These are phyloP conservation scores for Heliangelus exortis DNA, from an alignment of 2,797 vertebrate genomes.

Conservation along the genomic window DNA sequence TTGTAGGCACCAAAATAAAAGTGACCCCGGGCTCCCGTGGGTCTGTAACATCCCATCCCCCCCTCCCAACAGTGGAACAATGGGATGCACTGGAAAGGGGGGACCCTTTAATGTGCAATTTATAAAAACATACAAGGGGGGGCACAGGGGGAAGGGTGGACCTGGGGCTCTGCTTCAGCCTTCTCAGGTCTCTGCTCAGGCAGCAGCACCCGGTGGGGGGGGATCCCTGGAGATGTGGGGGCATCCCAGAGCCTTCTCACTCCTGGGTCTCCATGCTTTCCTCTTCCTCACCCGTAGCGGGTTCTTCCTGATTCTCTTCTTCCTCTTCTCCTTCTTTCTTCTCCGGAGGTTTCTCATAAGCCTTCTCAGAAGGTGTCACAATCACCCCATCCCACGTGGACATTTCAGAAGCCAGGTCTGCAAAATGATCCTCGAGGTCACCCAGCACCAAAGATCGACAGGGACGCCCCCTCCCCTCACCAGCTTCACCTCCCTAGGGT, in stretches of 20 bases:
- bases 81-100: too few relatives aligned
- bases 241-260: constrained; percentile 64
- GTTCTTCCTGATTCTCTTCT: constrained; percentile 91
- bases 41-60: too few relatives aligned
- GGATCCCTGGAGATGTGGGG: too few relatives aligned
- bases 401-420: constrained; percentile 93
- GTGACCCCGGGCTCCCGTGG: too few relatives aligned
- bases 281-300: constrained; percentile 89
- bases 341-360: constrained; percentile 95
- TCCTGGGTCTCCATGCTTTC: constrained; percentile 98
- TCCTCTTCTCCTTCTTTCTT: constrained; percentile 97
- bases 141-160: too few relatives aligned
- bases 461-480: too few relatives aligned
- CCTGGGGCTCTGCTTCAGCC: too few relatives aligned
- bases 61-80: too few relatives aligned
- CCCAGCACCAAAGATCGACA: too few relatives aligned
- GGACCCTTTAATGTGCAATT: too few relatives aligned
- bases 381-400: constrained; percentile 98
- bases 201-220: not conserved
- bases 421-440: not conserved
- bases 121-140: not conserved
- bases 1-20: too few relatives aligned
- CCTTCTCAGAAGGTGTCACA: constrained; percentile 96
- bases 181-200: not conserved
- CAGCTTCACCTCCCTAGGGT: too few relatives aligned